Percentiles rank a stretch among this genome's conserved stretches.
phyloP scores from a whole-genome alignment of 1,140 invertebrate genomes.

The Papilio helenus region DNA sequence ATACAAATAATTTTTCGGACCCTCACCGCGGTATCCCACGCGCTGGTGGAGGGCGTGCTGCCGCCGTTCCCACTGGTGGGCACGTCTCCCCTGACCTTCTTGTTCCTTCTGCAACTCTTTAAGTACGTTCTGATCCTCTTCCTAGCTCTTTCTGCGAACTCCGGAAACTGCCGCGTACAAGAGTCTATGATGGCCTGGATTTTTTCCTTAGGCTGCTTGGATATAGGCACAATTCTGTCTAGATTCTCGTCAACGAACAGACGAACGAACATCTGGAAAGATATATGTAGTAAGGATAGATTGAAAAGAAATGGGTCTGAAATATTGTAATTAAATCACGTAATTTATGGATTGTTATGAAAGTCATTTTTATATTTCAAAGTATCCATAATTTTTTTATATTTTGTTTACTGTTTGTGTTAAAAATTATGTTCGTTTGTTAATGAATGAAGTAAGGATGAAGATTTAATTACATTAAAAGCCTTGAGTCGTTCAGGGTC shows the following conservation, averaged over 20 bases:
- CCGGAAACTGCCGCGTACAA: constrained; percentile 97
- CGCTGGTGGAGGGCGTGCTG: constrained; percentile 65
- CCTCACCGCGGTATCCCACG: constrained; percentile 82
- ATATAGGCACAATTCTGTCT: constrained; percentile 97
- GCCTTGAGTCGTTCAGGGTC: constrained; percentile 98
- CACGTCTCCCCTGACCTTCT: constrained; percentile 91
- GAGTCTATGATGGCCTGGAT: constrained; percentile 99
- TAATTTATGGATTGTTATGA: no score
- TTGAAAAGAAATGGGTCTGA: not conserved
- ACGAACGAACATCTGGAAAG: constrained; percentile 96
- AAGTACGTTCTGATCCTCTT: constrained; percentile 98
- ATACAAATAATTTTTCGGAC: constrained; percentile 65
- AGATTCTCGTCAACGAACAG: constrained; percentile 98
- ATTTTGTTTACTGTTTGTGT: no score
- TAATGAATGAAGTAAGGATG: not conserved
- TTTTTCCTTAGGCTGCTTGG: constrained; percentile 98
- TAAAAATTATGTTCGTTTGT: not conserved
- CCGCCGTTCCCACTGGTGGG: constrained; percentile 65
- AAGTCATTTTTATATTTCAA: no score
- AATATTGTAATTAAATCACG: no score
- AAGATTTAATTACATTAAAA: constrained; percentile 90
- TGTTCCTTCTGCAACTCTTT: constrained; percentile 97
- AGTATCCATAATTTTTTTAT: no score
- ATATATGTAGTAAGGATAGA: constrained; percentile 14
- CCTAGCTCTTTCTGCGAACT: constrained; percentile 96